These are phyloP conservation scores for Hoplias malabaricus DNA, from an alignment of 2,113 vertebrate species.

Conservation along the genomic window DNA sequence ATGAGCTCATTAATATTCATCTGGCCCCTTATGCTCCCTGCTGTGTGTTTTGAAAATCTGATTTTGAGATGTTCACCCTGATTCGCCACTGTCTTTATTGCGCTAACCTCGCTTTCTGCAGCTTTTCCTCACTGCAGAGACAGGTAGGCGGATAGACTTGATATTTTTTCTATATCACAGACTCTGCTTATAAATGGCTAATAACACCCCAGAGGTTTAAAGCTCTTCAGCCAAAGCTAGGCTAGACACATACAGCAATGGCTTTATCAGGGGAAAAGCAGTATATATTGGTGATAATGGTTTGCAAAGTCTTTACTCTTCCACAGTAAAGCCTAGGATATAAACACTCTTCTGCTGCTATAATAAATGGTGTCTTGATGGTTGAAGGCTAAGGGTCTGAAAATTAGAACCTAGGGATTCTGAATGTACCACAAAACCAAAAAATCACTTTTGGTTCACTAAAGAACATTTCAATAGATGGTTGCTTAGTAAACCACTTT, in stretches of 20 bases:
- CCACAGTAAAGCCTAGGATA: neutral
- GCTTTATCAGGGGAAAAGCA: neutral
- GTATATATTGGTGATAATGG: neutral
- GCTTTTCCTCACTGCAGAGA: neutral
- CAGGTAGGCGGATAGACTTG: neutral
- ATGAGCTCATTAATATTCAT: slow-evolving; percentile 9
- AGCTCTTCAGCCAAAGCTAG: neutral
- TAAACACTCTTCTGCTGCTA: neutral
- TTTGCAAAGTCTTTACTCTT: neutral
- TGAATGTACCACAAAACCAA: neutral
- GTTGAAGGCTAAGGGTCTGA: neutral
- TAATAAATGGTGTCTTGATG: neutral
- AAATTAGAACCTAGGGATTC: too few species aligned
- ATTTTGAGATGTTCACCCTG: neutral
- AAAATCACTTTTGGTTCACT: neutral
- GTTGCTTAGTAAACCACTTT: too few species aligned
- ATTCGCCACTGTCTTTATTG: neutral
- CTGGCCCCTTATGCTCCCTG: neutral
- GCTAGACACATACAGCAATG: neutral
- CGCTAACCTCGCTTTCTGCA: neutral
- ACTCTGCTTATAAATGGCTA: neutral
- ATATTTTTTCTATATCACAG: neutral
- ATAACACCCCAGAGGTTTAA: neutral
- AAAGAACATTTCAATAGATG: neutral
- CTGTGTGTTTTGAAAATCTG: neutral